These are phyloP conservation scores for Hemicrepidius hirtus DNA, from an alignment of 2,888 invertebrate species.

Conservation along the genomic window DNA sequence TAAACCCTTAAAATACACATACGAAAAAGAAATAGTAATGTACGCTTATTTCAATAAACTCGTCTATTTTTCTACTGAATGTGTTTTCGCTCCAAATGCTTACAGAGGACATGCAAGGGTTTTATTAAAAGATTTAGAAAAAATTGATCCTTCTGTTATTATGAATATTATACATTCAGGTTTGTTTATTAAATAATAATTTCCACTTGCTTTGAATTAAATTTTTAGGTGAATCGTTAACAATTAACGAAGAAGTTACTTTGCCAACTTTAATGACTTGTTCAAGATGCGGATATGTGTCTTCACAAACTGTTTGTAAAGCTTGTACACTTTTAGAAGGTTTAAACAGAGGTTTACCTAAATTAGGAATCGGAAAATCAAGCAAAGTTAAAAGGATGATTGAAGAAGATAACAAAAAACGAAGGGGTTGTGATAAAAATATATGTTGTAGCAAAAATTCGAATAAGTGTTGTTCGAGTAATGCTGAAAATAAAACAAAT, in stretches of 20 bases:
- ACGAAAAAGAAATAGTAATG: slow-evolving; percentile 99
- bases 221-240: slow-evolving; percentile 85
- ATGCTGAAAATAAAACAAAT: neutral
- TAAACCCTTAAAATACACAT: slow-evolving; percentile 97
- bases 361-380: slow-evolving; percentile 92
- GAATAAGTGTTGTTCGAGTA: neutral
- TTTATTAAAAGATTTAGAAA: slow-evolving; percentile 95
- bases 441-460: slow-evolving; percentile 17
- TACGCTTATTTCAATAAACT: slow-evolving; percentile 97
- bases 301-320: slow-evolving; percentile 96
- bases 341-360: slow-evolving; percentile 93
- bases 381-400: slow-evolving; percentile 84
- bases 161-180: slow-evolving; percentile 95
- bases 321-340: slow-evolving; percentile 97
- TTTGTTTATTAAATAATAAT: too few species aligned
- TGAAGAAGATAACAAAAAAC: slow-evolving; percentile 68
- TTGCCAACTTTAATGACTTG: slow-evolving; percentile 89
- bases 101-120: slow-evolving; percentile 94
- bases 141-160: slow-evolving; percentile 91
- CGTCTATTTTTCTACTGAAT: slow-evolving; percentile 99
- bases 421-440: too few species aligned
- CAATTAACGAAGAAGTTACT: slow-evolving; percentile 87
- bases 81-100: slow-evolving; percentile 98
- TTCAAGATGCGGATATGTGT: slow-evolving; percentile 90
- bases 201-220: too few species aligned